Evolutionary conservation across 2,888 invertebrate species (phyloP), one percentile per base, ranked within the genome.

Genomic region (Marasmarcha lunaedactyla): DNA sequence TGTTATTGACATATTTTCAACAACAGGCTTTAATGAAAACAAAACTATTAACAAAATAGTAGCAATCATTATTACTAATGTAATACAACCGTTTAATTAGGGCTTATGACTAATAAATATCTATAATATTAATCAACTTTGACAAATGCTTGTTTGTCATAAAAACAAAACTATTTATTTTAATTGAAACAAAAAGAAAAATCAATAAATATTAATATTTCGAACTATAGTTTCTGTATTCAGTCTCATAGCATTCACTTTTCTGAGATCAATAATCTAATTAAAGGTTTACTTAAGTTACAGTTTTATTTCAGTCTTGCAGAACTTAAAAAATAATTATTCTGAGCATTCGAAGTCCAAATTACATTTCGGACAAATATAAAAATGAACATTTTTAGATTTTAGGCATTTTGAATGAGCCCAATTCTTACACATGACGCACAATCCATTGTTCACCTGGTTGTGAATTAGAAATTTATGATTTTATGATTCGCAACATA

Each of bases 381-480:
- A 40, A 13, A 25, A 12, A 14, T 30, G 14, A 35, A n/a, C 15
- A 35, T 40, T 33, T 14, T 35, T 35, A 15, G 14, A 14, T 11
- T 40, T 35, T 9, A 36, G n/a, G 36, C 40, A 40, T 40, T 40
- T 15, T 12, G 30, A 27, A 40, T 40, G 30, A 11, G 40, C 35
- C 36, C 40, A 40, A 36, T 36, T 36, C 36, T 36, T 40, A 36
- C 40, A 40, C 12, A 30, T 27, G 12, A 15, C 35, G 33, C 40
- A 40, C 40, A 36, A 40, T 36, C 36, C 40, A 40, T 36, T 40
- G 27, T 36, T 36, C 39, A 35, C 39, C 30, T 35, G 40, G 40
- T n/a, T 25, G 20, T 35, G 40, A 40, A 25, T 40, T 40, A 15
- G 40, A 39, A 35, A n/a, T 20, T 20, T 20, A 20, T 3, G 7